Evolutionary conservation across 2,888 invertebrate species (phyloP).

Genomic region (Harmothoe impar): DNA sequence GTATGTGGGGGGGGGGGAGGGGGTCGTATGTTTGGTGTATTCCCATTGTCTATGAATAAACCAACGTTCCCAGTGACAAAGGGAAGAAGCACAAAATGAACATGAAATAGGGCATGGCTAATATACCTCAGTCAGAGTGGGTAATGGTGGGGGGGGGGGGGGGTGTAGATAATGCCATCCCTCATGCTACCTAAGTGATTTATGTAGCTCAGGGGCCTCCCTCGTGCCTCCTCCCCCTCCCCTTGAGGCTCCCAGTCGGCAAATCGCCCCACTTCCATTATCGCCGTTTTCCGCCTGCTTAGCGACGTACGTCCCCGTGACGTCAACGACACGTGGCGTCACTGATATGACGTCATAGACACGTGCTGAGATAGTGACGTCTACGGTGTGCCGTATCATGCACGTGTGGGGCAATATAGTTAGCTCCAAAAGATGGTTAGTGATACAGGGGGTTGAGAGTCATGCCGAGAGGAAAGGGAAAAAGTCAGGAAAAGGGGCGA

Average conservation of each 20-base stretch:
- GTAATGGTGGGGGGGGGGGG: no score
- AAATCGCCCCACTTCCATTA: background rate
- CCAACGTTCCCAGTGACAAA: no score
- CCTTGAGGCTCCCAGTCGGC: background rate
- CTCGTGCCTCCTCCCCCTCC: background rate
- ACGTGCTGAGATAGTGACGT: background rate
- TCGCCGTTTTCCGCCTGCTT: conserved; percentile 11
- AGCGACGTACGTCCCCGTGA: conserved; percentile 7
- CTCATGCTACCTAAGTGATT: conserved; percentile 2
- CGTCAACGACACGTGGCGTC: background rate
- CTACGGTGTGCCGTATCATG: no score
- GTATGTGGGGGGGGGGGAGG: no score
- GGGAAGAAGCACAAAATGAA: no score
- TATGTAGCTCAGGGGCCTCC: background rate
- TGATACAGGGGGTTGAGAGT: no score
- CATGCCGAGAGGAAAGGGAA: no score
- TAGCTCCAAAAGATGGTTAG: no score
- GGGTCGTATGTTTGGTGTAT: no score
- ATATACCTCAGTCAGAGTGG: conserved; percentile 4
- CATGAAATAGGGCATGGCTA: conserved; percentile 1
- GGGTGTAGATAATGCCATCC: background rate
- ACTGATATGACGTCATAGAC: background rate
- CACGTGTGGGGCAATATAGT: no score
- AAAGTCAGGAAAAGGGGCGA: no score
- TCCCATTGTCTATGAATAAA: no score